These are phyloP conservation scores for Catonia carolina DNA, from an alignment of 2,888 invertebrate genomes.

Conservation along the genomic window DNA sequence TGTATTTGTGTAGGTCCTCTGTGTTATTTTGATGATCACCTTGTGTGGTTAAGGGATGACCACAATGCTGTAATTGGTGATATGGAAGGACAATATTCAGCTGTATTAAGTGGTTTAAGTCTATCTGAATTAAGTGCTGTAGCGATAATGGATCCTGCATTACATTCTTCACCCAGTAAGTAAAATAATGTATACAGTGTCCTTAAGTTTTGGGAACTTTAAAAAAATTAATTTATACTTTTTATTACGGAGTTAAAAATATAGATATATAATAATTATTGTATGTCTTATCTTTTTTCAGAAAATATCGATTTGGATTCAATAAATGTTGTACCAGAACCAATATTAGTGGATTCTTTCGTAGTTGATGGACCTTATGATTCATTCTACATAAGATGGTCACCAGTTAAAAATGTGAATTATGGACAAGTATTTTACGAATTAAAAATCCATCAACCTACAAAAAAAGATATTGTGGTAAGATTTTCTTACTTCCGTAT, in stretches of 20 bases:
- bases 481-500: conserved; percentile 23
- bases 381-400: conserved; percentile 79
- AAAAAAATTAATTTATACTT: neutral
- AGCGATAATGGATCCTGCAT: conserved; percentile 62
- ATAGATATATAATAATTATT: neutral
- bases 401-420: conserved; percentile 63
- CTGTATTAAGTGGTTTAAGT: conserved; percentile 56
- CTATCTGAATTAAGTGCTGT: conserved; percentile 61
- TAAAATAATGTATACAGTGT: conserved; percentile 55
- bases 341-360: conserved; percentile 60
- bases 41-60: conserved; percentile 76
- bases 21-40: conserved; percentile 71
- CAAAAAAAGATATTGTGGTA: conserved; percentile 51
- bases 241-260: conserved; percentile 14
- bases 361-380: conserved; percentile 67
- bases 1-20: conserved; percentile 59
- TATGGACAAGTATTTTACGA: conserved; percentile 79
- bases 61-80: conserved; percentile 70
- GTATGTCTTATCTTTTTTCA: conserved; percentile 18
- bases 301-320: conserved; percentile 37
- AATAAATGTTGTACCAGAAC: conserved; percentile 65
- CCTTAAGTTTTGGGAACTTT: conserved; percentile 5
- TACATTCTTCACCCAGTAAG: conserved; percentile 42
- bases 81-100: conserved; percentile 64
- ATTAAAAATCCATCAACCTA: conserved; percentile 57